phyloP scores from a whole-genome alignment of 2,113 vertebrate genomes.

The Peucedramus taeniatus region DNA sequence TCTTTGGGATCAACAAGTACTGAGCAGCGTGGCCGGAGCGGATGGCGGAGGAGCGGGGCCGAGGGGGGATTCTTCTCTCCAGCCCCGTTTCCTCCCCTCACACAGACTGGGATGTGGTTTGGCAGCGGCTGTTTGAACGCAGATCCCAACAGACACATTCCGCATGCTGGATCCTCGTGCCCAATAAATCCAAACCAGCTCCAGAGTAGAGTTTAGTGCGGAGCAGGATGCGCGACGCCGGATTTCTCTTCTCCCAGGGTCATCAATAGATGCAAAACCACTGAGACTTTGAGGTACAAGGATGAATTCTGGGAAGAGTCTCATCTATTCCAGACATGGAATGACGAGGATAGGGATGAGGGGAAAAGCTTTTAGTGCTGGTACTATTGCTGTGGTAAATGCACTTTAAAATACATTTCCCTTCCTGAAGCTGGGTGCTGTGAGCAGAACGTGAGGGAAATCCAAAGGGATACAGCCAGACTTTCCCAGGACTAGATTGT shows the following conservation, averaged over 20 bases:
- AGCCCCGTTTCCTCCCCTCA: neutral
- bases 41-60: neutral
- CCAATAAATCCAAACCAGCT: slow-evolving; percentile 34
- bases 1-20: slow-evolving; percentile 84
- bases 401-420: slow-evolving; percentile 62
- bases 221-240: neutral
- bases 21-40: slow-evolving; percentile 43
- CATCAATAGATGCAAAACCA: slow-evolving; percentile 8
- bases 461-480: slow-evolving; percentile 1
- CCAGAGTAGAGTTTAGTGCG: slow-evolving; percentile 52
- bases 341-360: neutral
- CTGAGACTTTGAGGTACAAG: slow-evolving; percentile 50
- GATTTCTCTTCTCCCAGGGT: neutral
- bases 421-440: slow-evolving; percentile 18
- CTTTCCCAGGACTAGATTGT: neutral
- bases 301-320: neutral
- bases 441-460: neutral
- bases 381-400: slow-evolving; percentile 59
- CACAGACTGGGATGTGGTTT: slow-evolving; percentile 2
- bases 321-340: neutral
- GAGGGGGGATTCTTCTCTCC: neutral
- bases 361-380: slow-evolving; percentile 42
- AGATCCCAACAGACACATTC: slow-evolving; percentile 23
- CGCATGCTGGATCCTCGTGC: slow-evolving; percentile 56
- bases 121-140: slow-evolving; percentile 9